Percentiles rank a stretch among this genome's conserved stretches.
Evolutionary conservation across 2,113 vertebrate species (phyloP).

Genomic region (Gymnarchus niloticus): DNA sequence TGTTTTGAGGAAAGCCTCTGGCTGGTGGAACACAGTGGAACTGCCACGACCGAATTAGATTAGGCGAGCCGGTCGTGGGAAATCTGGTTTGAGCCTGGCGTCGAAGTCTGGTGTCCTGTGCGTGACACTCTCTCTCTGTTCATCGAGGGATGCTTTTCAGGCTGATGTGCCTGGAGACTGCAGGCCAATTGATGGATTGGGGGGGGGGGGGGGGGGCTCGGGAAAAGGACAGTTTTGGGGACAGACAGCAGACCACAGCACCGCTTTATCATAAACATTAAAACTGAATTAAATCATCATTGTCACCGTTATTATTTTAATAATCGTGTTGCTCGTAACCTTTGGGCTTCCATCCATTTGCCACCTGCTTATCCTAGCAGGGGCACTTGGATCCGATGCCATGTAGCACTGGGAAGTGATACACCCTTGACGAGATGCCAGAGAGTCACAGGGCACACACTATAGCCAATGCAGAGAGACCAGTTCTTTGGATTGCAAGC

Average conservation of each 20-base stretch:
- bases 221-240: background rate
- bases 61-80: background rate
- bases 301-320: background rate
- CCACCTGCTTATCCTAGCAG: background rate
- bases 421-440: background rate
- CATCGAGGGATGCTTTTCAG: background rate
- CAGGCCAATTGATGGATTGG: background rate
- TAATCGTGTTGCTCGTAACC: too few relatives aligned
- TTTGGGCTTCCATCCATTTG: background rate
- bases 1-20: background rate
- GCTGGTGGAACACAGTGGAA: background rate
- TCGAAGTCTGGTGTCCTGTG: background rate
- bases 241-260: background rate
- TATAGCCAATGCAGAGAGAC: background rate
- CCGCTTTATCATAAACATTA: background rate
- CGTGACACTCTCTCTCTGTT: background rate
- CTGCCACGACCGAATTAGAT: background rate
- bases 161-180: background rate
- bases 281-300: background rate
- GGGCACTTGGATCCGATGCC: background rate
- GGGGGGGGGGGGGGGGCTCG: background rate
- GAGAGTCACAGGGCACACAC: background rate
- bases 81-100: background rate
- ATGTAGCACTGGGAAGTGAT: background rate
- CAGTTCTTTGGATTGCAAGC: background rate